Evolutionary conservation across 2,113 vertebrate genomes (phyloP), one percentile per base, ranked within the genome.

Genomic region (Pungitius pungitius): DNA sequence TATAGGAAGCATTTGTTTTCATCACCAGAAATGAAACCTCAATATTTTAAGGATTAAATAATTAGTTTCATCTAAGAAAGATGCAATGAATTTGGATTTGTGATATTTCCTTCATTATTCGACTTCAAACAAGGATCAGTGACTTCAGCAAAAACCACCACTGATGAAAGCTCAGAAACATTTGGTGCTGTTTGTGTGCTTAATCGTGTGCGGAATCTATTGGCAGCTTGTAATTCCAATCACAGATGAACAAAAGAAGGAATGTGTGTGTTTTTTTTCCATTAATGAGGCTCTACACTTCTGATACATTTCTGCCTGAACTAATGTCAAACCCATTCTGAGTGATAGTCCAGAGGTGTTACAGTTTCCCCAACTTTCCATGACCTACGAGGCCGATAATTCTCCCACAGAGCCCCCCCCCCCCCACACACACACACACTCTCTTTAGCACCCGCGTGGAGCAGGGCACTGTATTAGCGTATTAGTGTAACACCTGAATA

Each of bases 361-460:
- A 12, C 11, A 61, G 6, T 20, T 72, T 72, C 54, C 33, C 39
- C 45, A 66, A 52, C 33, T 20, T 62, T 45, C n/a, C 18, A 22
- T 27, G 26, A 2, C 30, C 30, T 30, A 5, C 5, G 30, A 30
- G 30, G 5, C 30, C 30, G 45, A 4, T 43, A 57, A 24, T 17
- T 60, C 13, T 45, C 61, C 18, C 26, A 56, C 22, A 22, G 12
- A 1, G 13, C 3, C 35, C 24, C 54, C 33, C 33, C 43, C 33
- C 5, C 4, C 33, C 33, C 4, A n/a, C n/a, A n/a, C n/a, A n/a
- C n/a, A n/a, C n/a, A n/a, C n/a, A n/a, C n/a, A n/a, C 6, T 6
- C 33, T 35, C 33, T 22, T 40, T 66, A 24, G 30, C 20, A 40
- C 6, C 15, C 30, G 13, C 33, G 7, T 59, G 17, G n/a, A 20